Conservation (phyloP, 64 coral and sea anemone genomes). For the Montipora capricornis region DNA sequence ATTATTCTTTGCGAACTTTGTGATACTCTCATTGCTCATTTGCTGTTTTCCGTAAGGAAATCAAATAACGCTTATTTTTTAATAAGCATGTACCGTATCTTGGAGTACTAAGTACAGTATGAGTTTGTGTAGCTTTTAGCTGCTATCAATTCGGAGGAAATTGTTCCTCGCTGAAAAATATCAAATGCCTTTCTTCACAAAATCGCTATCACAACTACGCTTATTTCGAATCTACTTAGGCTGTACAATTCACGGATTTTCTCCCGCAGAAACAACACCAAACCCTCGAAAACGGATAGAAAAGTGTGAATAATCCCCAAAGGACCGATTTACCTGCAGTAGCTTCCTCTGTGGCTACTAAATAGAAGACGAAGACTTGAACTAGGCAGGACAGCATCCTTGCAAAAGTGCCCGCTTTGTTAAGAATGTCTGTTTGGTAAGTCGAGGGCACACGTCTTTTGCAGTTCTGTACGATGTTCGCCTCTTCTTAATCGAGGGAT, state of each 20-base stretch:
- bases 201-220: neutral
- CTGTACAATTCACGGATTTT: conserved; percentile 15
- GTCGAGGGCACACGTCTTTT: neutral
- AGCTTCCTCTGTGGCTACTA: conserved; percentile 50
- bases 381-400: neutral
- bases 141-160: neutral
- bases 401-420: neutral
- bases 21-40: neutral
- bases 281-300: conserved; percentile 55
- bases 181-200: neutral
- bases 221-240: neutral
- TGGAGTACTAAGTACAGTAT: no score
- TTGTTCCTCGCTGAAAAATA: no score
- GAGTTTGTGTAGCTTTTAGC: no score
- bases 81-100: no score
- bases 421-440: neutral
- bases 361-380: conserved; percentile 20
- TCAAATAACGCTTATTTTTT: no score
- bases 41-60: no score
- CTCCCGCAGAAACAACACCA: conserved; percentile 14
- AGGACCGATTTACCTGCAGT: conserved; percentile 16
- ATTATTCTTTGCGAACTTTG: neutral
- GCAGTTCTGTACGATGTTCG: neutral
- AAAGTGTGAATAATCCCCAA: conserved; percentile 46
- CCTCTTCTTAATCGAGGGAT: neutral